Evolutionary conservation across 2,797 vertebrate genomes (phyloP).

Genomic region (Falco cherrug): DNA sequence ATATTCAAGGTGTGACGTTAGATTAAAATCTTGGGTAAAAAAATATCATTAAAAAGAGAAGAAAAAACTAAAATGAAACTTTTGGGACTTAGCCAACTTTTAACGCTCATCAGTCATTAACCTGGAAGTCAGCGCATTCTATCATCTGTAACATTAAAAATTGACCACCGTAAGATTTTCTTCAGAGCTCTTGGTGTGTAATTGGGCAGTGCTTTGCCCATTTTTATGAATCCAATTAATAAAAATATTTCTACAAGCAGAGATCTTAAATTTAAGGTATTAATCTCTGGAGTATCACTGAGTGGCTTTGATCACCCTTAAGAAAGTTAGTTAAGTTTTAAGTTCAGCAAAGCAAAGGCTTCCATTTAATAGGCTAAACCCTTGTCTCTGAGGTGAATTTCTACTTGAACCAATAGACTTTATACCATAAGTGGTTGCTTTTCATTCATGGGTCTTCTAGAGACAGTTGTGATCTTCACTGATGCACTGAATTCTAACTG

Average conservation of each 20-base stretch:
- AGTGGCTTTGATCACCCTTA: neutral
- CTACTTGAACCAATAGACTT: neutral
- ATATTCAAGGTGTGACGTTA: neutral
- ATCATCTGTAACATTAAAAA: constrained; percentile 22
- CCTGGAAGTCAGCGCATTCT: neutral
- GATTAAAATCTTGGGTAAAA: neutral
- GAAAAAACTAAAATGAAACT: neutral
- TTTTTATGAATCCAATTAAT: neutral
- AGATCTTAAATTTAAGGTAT: neutral
- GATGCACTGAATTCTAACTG: neutral
- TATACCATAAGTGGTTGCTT: neutral
- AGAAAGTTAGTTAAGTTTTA: neutral
- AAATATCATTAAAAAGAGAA: neutral
- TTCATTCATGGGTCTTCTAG: neutral
- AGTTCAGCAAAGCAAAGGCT: neutral
- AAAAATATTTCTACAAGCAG: neutral
- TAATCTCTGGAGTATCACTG: neutral
- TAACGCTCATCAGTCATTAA: neutral
- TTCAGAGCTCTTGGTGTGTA: neutral
- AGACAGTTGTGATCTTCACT: neutral
- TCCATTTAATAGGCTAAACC: neutral
- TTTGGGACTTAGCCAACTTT: neutral
- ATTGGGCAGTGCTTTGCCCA: neutral
- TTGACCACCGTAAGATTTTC: neutral
- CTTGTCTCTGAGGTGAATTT: neutral